Evolutionary conservation across 2,113 vertebrate genomes (phyloP).

Genomic region (Dipodomys ordii): DNA sequence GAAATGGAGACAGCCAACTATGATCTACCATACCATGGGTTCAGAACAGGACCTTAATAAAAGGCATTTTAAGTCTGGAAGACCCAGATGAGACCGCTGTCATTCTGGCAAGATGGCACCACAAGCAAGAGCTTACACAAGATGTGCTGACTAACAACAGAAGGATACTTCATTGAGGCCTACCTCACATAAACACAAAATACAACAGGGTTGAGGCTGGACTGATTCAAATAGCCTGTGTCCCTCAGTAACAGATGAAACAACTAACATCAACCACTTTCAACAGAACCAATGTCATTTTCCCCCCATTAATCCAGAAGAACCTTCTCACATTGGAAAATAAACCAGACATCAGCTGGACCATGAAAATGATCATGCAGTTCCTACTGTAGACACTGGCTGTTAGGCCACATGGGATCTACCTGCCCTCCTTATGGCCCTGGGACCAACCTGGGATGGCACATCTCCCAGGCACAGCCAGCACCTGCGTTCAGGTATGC

Average conservation of each 20-base stretch:
- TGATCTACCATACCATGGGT: neutral
- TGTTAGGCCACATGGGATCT: too few relatives aligned
- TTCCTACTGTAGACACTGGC: neutral
- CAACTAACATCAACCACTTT: neutral
- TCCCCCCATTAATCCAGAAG: neutral
- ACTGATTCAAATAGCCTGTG: neutral
- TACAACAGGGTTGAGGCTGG: neutral
- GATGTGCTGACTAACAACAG: neutral
- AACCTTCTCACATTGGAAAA: slow-evolving; percentile 9
- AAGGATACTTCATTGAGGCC: neutral
- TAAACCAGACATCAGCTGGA: neutral
- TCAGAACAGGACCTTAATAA: neutral
- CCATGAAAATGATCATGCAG: neutral
- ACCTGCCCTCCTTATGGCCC: neutral
- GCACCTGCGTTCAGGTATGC: neutral
- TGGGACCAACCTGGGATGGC: neutral
- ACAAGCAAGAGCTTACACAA: neutral
- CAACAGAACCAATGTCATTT: slow-evolving; percentile 10
- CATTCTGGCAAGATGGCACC: neutral
- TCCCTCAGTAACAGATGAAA: neutral
- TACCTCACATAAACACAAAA: neutral
- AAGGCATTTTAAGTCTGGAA: neutral
- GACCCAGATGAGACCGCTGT: neutral
- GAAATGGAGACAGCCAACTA: neutral
- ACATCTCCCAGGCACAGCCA: neutral